phyloP scores from a whole-genome alignment of 1,140 invertebrate species.

The Mycetomoellerius zeteki region DNA sequence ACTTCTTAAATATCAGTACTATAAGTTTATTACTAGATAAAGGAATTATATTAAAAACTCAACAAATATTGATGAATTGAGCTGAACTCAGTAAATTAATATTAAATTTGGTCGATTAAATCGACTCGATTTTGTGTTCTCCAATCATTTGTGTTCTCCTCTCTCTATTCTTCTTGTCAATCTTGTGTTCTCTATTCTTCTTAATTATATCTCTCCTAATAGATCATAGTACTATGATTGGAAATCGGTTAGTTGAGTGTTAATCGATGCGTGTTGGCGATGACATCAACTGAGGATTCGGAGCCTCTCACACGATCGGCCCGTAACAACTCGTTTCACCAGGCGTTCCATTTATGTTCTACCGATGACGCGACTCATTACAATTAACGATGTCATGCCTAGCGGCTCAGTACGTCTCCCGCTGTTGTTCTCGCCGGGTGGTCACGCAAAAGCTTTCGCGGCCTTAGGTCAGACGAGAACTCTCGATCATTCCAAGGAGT shows the following conservation, averaged over 20 bases:
- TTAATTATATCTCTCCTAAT: neutral
- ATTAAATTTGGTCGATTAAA: neutral
- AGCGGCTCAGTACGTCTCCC: slow-evolving; percentile 64
- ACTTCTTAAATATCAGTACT: neutral
- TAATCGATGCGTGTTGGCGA: slow-evolving; percentile 23
- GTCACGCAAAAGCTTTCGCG: slow-evolving; percentile 45
- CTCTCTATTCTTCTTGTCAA: no score
- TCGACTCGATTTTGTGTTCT: no score
- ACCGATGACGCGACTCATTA: slow-evolving; percentile 75
- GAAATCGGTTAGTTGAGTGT: slow-evolving; percentile 15
- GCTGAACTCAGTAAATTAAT: neutral
- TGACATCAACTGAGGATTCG: slow-evolving; percentile 46
- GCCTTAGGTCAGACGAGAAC: neutral
- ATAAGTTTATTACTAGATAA: slow-evolving; percentile 3
- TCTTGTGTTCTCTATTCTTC: neutral
- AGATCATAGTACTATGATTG: neutral
- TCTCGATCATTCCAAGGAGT: neutral
- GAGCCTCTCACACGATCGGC: slow-evolving; percentile 32
- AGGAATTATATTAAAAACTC: slow-evolving; percentile 3
- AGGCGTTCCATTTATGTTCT: slow-evolving; percentile 72
- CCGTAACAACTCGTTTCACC: slow-evolving; percentile 67
- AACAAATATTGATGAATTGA: no score
- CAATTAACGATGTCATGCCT: slow-evolving; percentile 71
- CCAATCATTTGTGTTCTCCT: no score
- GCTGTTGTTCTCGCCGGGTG: slow-evolving; percentile 49